Conservation (phyloP, 1,140 invertebrate species). For the Caenorhabditis brenneri region DNA sequence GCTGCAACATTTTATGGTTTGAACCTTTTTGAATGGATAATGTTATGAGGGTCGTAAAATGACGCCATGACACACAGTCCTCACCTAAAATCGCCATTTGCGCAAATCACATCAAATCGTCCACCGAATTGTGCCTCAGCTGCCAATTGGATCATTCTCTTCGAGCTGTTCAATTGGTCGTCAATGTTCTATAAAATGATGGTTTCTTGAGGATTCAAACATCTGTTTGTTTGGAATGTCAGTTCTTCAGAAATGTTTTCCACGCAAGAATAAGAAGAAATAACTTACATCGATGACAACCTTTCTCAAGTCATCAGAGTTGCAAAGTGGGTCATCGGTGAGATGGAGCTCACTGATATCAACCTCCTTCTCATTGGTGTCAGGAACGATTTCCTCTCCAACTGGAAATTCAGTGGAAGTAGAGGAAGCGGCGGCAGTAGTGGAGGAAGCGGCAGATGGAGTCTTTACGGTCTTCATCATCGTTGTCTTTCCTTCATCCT, state of each 20-base stretch:
- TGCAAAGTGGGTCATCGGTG: constrained; percentile 57
- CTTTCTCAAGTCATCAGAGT: constrained; percentile 55
- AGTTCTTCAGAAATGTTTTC: no score
- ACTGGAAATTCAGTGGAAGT: constrained; percentile 8
- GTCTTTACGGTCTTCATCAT: background rate
- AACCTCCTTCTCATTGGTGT: constrained; percentile 45
- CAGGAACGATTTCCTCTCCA: constrained; percentile 33
- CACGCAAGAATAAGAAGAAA: no score
- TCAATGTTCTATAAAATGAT: constrained; percentile 53
- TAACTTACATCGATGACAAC: constrained; percentile 39
- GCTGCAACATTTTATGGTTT: constrained; percentile 27
- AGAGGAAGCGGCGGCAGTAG: background rate
- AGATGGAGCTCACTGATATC: constrained; percentile 53
- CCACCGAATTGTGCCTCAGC: constrained; percentile 58
- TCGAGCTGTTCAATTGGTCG: constrained; percentile 59
- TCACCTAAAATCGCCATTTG: constrained; percentile 57
- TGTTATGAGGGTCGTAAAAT: background rate
- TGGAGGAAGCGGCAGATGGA: constrained; percentile 18
- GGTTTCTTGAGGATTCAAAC: background rate
- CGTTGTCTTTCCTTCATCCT: constrained; percentile 29
- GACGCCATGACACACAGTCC: background rate
- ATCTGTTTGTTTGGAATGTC: background rate
- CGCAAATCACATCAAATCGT: constrained; percentile 58
- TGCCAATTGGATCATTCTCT: constrained; percentile 58
- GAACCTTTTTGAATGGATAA: background rate